Base-by-base conservation (phyloP, 2,113 vertebrate genomes). In the Catharus fuscescens region DNA sequence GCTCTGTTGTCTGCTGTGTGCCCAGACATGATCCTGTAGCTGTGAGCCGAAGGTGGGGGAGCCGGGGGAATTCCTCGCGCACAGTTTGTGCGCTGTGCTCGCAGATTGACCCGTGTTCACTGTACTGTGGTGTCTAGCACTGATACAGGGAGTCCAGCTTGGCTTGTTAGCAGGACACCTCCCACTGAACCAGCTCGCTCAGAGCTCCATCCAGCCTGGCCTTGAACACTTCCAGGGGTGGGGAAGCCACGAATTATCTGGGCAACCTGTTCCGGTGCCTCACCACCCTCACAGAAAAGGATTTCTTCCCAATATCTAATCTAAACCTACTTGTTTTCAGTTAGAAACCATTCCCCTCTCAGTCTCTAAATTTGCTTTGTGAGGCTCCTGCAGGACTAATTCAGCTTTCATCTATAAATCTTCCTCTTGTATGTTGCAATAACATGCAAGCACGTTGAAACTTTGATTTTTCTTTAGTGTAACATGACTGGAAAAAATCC, bases 1-100 rank as follows among this genome's bases (percentile, higher is more conserved):
- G 10, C 47, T 31, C 25, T 34, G 0, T 29, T n/a, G 24, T 21
- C 18, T 79, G 60, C 31, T 34, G 31, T 79, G 1, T 53, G 76
- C 11, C 25, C 19, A 53, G 32, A 18, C 32, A 24, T 2, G 18
- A 18, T 65, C 31, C 48, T 59, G 42, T 23, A 12, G 14, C 14
- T 52, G 50, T 29, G 26, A 52, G 26, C 26, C 9, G 6, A 5
- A 12, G 57, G 45, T 18, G 34, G 24, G 32, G 36, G 23, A 52
- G 29, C 36, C 1, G 8, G 36, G 31, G 38, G 38, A 14, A 5
- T 44, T 62, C 31, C 36, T 52, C 1, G 45, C 0, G 0, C 1
- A 2, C 9, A 26, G 34, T 78, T 50, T 10, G 60, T 64, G 76
- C 21, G 36, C 76, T 10, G 7, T 11, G 76, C 38, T 64, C 60